Evolutionary conservation across 2,888 invertebrate species (phyloP), one percentile per base, ranked within the genome.

Genomic region (Unio pictorum): DNA sequence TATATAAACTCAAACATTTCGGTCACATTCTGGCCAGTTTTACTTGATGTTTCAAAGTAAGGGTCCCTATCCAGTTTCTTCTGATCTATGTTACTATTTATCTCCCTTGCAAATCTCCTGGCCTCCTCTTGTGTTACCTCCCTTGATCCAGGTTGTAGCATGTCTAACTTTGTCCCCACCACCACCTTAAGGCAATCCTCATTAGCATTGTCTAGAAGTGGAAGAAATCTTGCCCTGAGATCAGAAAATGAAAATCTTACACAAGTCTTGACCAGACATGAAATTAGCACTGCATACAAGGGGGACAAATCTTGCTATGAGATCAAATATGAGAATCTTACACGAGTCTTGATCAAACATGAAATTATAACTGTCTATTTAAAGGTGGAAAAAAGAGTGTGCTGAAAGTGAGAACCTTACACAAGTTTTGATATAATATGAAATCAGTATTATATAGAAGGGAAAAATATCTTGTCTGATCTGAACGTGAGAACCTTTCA

Each of bases 41-140:
- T 73, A 76, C 88, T 88, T 6, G 89, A 89, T 0, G 89, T 89
- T 71, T 89, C 89, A 78, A 88, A 89, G 75, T 87, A 89, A 1
- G 88, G 89, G 6, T 85, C 81, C 18, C 72, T 69, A 20, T 75
- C 69, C 6, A 83, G 61, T 69, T 76, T 80, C 45, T 70, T 73
- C 3, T 80, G 56, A 64, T 86, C 81, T 11, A 85, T 70, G 23
- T 82, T 74, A 58, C 76, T 75, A 56, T 87, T 87, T 55, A 86
- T 82, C 67, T 85, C 85, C 55, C 75, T 73, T 23, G 87, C 71
- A 58, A 84, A 81, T 65, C 72, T 78, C 34, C 74, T 70, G 3
- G 83, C 88, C 61, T 89, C 86, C n/a, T 88, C 84, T 8, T 67
- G 59, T 6, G 82, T 79, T 26, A 87, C 83, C 57, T 83, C 82